These are phyloP conservation scores for Lepidonotus clava DNA, from an alignment of 2,888 invertebrate species.

Conservation along the genomic window DNA sequence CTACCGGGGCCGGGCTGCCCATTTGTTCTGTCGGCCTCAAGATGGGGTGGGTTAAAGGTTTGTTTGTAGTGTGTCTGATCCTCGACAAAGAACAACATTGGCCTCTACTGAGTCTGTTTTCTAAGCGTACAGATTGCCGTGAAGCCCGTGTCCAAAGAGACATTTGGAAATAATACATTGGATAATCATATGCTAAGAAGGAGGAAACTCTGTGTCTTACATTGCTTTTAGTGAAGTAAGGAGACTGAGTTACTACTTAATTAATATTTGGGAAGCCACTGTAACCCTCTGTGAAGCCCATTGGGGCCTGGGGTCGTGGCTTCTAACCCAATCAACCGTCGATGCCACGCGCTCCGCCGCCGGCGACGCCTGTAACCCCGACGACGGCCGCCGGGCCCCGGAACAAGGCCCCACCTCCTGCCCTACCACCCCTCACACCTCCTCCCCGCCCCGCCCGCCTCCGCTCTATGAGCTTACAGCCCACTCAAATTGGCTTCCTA, in stretches of 20 bases:
- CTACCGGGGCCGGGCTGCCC: not conserved
- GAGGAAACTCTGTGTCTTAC: too few species aligned
- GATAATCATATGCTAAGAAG: too few species aligned
- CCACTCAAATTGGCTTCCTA: not conserved
- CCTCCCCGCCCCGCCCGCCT: not conserved
- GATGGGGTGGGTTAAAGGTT: not conserved
- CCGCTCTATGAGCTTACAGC: not conserved
- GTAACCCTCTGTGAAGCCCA: not conserved
- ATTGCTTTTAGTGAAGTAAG: too few species aligned
- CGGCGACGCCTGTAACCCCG: too few species aligned
- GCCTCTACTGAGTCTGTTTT: too few species aligned
- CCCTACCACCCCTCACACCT: not conserved
- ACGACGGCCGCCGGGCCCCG: not conserved
- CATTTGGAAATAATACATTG: too few species aligned
- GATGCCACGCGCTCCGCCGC: not conserved
- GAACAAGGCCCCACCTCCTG: not conserved
- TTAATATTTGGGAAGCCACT: not conserved
- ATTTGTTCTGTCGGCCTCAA: not conserved
- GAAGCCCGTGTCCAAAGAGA: too few species aligned
- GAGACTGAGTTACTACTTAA: too few species aligned
- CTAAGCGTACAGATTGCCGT: too few species aligned
- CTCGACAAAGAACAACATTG: too few species aligned
- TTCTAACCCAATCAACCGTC: conserved; percentile 15
- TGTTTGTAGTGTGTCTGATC: too few species aligned
- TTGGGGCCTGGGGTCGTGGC: not conserved